phyloP scores from a whole-genome alignment of 2,888 invertebrate species.

The Baronia brevicornis region DNA sequence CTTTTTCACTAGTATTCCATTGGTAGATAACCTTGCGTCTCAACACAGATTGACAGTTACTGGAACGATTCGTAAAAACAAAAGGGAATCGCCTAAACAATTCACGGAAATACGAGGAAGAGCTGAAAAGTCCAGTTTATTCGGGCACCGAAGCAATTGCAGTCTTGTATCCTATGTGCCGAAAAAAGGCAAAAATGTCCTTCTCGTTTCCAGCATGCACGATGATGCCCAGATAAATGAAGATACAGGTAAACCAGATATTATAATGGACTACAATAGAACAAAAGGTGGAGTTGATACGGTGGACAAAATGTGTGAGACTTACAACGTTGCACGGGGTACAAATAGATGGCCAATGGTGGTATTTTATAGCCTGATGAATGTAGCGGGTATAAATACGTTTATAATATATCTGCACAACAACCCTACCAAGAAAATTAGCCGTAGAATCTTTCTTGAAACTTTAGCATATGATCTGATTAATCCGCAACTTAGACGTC shows the following conservation, averaged over 20 bases:
- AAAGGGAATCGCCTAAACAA: conserved; percentile 15
- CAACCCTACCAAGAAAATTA: no score
- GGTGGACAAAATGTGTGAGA: conserved; percentile 28
- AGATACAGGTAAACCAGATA: conserved; percentile 20
- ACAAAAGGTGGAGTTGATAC: conserved; percentile 23
- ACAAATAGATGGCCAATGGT: conserved; percentile 27
- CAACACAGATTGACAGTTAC: conserved; percentile 14
- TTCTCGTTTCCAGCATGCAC: conserved; percentile 22
- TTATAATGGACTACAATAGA: conserved; percentile 24
- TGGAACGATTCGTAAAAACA: conserved; percentile 16
- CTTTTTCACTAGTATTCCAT: conserved; percentile 18
- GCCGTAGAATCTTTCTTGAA: no score
- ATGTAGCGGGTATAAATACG: conserved; percentile 21
- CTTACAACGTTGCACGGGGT: conserved; percentile 26
- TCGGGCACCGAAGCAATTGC: conserved; percentile 13
- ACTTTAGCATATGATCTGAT: no score
- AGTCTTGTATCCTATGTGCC: conserved; percentile 23
- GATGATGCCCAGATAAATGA: conserved; percentile 20
- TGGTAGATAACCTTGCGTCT: conserved; percentile 15
- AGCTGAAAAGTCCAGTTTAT: conserved; percentile 13
- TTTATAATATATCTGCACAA: conserved; percentile 21
- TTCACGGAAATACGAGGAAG: conserved; percentile 13
- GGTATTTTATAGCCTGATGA: conserved; percentile 24
- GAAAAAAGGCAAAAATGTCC: conserved; percentile 23
- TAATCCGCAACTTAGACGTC: no score